Percentiles rank a stretch among this genome's conserved stretches.
These are phyloP conservation scores for Pontoporia blainvillei DNA, from an alignment of 2,113 vertebrate species.

Conservation along the genomic window DNA sequence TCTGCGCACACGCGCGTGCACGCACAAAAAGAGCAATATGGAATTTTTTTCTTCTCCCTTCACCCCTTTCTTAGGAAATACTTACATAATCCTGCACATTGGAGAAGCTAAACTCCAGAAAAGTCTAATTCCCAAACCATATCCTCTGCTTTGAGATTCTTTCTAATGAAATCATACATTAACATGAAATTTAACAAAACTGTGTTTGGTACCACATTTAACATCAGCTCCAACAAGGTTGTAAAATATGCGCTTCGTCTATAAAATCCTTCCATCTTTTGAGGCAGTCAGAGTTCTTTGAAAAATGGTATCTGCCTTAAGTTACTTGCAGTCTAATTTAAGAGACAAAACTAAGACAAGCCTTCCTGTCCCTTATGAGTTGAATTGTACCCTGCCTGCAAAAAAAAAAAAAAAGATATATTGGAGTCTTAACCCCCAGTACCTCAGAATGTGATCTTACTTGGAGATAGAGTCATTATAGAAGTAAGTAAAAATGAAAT, in stretches of 20 bases:
- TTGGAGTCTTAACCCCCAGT: not conserved
- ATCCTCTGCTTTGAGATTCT: not conserved
- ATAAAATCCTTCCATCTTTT: not conserved
- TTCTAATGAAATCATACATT: not conserved
- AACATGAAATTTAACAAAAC: not conserved
- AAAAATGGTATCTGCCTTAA: not conserved
- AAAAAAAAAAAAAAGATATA: not conserved
- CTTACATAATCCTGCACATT: not conserved
- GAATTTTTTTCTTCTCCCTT: not conserved
- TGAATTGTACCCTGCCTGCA: not conserved
- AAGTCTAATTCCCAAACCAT: not conserved
- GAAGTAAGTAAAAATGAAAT: not conserved
- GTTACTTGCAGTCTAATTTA: not conserved
- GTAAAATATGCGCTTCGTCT: not conserved
- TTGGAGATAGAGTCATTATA: not conserved
- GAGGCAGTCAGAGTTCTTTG: not conserved
- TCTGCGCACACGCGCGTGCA: no score
- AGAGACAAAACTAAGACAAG: not conserved
- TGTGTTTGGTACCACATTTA: not conserved
- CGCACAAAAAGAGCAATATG: no score
- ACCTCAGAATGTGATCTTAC: not conserved
- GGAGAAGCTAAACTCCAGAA: not conserved
- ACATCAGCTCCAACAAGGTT: not conserved
- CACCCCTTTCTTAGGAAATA: not conserved
- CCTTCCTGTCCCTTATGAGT: not conserved